These are phyloP conservation scores for Artemia franciscana DNA, from an alignment of 1,140 invertebrate species.

Conservation along the genomic window DNA sequence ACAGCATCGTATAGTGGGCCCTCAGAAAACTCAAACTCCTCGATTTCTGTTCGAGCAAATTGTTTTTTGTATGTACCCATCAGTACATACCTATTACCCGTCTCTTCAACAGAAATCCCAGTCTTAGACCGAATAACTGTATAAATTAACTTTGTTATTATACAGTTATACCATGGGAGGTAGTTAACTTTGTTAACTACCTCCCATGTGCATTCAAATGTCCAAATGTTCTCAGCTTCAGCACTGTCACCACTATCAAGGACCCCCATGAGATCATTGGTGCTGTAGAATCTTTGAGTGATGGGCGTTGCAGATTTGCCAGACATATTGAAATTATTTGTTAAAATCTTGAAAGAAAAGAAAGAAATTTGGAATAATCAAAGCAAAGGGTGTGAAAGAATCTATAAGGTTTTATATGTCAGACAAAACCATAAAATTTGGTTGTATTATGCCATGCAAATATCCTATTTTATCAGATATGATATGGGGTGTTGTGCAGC, in stretches of 20 bases:
- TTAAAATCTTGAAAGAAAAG: too few species aligned
- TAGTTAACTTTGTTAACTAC: constrained; percentile 93
- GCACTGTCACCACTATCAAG: constrained; percentile 64
- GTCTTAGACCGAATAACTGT: constrained; percentile 97
- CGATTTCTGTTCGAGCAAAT: constrained; percentile 82
- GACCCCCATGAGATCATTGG: constrained; percentile 42
- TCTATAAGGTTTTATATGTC: too few species aligned
- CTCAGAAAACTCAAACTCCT: constrained; percentile 65
- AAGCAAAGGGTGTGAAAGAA: too few species aligned
- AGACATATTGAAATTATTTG: too few species aligned
- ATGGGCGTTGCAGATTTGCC: too few species aligned
- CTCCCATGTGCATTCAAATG: constrained; percentile 87
- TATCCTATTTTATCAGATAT: too few species aligned
- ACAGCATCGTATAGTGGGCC: constrained; percentile 56
- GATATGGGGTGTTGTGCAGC: too few species aligned
- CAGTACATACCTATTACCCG: constrained; percentile 91
- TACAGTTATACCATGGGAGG: too few species aligned
- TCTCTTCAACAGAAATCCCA: constrained; percentile 87
- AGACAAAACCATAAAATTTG: too few species aligned
- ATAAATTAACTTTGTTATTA: too few species aligned
- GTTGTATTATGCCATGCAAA: too few species aligned
- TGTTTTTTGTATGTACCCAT: constrained; percentile 84
- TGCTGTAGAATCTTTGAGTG: constrained; percentile 78
- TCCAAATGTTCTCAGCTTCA: constrained; percentile 72
- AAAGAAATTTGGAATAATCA: too few species aligned